These are phyloP conservation scores for Lasioglossum albipes DNA, from an alignment of 1,140 invertebrate species.

Conservation along the genomic window DNA sequence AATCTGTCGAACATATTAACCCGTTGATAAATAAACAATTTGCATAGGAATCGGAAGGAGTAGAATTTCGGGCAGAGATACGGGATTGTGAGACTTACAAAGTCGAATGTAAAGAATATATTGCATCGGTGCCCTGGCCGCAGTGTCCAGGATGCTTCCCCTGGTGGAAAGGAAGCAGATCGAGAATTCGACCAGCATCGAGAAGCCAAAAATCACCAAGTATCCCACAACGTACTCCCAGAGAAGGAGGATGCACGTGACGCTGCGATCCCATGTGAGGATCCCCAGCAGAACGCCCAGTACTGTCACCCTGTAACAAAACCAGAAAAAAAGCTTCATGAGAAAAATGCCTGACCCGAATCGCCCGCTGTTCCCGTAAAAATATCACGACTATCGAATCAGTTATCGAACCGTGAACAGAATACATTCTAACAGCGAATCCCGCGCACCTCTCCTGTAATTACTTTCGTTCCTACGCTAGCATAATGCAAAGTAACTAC, in stretches of 20 bases:
- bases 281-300: conserved; percentile 82
- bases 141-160: conserved; percentile 90
- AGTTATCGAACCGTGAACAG: conserved; percentile 16
- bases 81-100: conserved; percentile 82
- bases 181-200: conserved; percentile 86
- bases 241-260: conserved; percentile 83
- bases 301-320: conserved; percentile 82
- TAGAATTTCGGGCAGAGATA: too few relatives aligned
- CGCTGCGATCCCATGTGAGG: conserved; percentile 82
- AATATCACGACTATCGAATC: conserved; percentile 11
- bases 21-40: too few relatives aligned
- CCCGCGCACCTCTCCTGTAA: background rate
- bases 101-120: conserved; percentile 91
- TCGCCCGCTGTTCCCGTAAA: background rate
- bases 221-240: conserved; percentile 88
- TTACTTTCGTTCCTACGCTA: too few relatives aligned
- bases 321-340: conserved; percentile 15
- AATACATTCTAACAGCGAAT: conserved; percentile 6
- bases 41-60: too few relatives aligned
- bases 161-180: conserved; percentile 89
- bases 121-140: conserved; percentile 87
- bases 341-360: background rate
- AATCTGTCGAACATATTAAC: too few relatives aligned
- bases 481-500: too few relatives aligned
- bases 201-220: conserved; percentile 84